These are phyloP conservation scores for Macrobrachium nipponense DNA, from an alignment of 1,140 invertebrate genomes.

Conservation along the genomic window DNA sequence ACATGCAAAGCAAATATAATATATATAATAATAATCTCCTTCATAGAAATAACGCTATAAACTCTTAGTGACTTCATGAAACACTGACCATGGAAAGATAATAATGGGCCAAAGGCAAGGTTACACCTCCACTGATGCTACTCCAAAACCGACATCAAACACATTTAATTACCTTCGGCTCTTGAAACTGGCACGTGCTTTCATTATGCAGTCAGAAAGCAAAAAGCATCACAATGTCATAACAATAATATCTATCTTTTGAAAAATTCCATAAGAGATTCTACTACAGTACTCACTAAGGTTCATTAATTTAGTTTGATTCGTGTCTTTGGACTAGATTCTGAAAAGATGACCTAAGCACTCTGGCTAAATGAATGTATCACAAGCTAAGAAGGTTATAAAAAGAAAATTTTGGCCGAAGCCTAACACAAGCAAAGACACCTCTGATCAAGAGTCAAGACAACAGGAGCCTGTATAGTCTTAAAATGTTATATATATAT, in stretches of 20 bases:
- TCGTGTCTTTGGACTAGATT: constrained; percentile 21
- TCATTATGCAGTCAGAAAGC: no score
- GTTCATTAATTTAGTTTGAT: constrained; percentile 3
- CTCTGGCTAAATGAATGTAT: constrained; percentile 55
- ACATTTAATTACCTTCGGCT: neutral
- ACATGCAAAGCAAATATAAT: constrained; percentile 62
- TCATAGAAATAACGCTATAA: constrained; percentile 60
- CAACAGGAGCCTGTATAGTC: constrained; percentile 39
- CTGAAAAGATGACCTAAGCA: constrained; percentile 5
- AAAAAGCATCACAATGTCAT: no score
- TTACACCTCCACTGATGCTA: constrained; percentile 6
- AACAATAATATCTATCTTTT: no score
- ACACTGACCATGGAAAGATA: constrained; percentile 60
- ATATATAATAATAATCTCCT: constrained; percentile 59
- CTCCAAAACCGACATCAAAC: constrained; percentile 18
- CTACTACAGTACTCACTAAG: neutral
- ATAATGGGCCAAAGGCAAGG: constrained; percentile 32
- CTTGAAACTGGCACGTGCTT: neutral
- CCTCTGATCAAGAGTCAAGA: constrained; percentile 40
- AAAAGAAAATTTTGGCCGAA: constrained; percentile 49
- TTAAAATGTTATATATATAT: constrained; percentile 46
- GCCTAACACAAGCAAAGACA: constrained; percentile 44
- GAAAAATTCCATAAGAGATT: no score
- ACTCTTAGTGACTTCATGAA: constrained; percentile 61
- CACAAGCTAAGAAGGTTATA: constrained; percentile 58